Base-by-base conservation (phyloP, 2,888 invertebrate genomes). In the Bombyx huttoni region DNA sequence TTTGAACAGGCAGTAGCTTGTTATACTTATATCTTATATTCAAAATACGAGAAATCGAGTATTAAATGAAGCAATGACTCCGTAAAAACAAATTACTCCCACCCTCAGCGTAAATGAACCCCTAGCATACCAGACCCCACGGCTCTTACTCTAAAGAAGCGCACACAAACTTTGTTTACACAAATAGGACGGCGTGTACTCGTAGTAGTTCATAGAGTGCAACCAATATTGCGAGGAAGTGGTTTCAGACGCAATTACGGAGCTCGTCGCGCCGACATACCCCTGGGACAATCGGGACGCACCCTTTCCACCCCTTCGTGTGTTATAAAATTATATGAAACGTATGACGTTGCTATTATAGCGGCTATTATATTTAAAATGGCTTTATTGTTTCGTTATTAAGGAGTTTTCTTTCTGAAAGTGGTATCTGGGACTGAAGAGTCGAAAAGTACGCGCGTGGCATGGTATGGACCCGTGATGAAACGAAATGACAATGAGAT, bases 171-270 rank as follows among this genome's bases (percentile, higher is more conserved):
- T 40, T 40, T 12, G 40, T 40, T 12, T 40, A 40, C 12, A 8
- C 40, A 40, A 40, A 40, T 24, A 5, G 24, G 24, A 24, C 40
- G 7, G 12, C 40, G 13, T 52, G n/a, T 24, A 47, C n/a, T n/a
- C n/a, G 49, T 24, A 49, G n/a, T n/a, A 24, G 24, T 24, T 24
- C 24, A 24, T 46, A 49, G 8, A 13, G 49, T 53, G 51, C 51
- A 51, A 51, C 47, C 73, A 72, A 81, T 81, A 81, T 78, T 69
- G 78, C 65, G 67, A 61, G 64, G 65, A 71, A 71, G 68, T 72
- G 73, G 63, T 75, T 80, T 70, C 75, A 76, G 80, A 83, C 76
- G 79, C 82, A 85, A 85, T 84, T 85, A 84, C 75, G 71, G 75
- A 64, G 67, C 74, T 67, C 73, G 68, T 66, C 62, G 61, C 58